Base-by-base conservation (phyloP, 2,888 invertebrate species). In the Crocallis elinguaria region DNA sequence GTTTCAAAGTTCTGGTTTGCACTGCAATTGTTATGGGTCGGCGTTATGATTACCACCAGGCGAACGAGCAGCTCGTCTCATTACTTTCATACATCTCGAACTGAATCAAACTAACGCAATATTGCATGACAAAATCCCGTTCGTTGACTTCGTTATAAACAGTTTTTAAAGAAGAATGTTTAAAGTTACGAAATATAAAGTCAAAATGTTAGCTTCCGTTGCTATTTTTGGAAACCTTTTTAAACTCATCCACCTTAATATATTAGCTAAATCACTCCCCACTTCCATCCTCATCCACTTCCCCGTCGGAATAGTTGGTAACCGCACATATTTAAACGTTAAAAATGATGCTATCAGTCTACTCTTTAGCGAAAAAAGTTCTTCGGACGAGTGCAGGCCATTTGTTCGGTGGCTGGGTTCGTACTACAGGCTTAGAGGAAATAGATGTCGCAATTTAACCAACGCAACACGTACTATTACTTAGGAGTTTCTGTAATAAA, bases 271-370 rank as follows among this genome's bases (percentile, higher is more conserved):
- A 43, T 39, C 32, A 43, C 27, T 43, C 32, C 33, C 43, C 35
- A 43, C 23, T 38, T 41, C 46, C 21, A 17, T n/a, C 35, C 13
- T 17, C 32, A 54, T 54, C 46, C 29, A 49, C 41, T 42, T 21
- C 9, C 19, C 38, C 16, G 38, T 37, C 41, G n/a, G 48, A 35
- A 21, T 39, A 43, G 39, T 45, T 49, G 29, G 33, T 30, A 41
- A 23, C 49, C 49, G 39, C 50, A 53, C 45, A 46, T 49, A 49
- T 58, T 58, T 58, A 54, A 58, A 43, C 44, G 50, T 53, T 53
- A 57, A 49, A 53, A 54, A 57, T 58, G 54, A 54, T 41, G 38
- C 54, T 35, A 58, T 58, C 39, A 32, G n/a, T 58, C 57, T 39
- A 33, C 43, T 49, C 48, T 25, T 49, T 49, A 39, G 35, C 29